These are phyloP conservation scores for Myotis daubentonii DNA, from an alignment of 2,797 vertebrate species.

Conservation along the genomic window DNA sequence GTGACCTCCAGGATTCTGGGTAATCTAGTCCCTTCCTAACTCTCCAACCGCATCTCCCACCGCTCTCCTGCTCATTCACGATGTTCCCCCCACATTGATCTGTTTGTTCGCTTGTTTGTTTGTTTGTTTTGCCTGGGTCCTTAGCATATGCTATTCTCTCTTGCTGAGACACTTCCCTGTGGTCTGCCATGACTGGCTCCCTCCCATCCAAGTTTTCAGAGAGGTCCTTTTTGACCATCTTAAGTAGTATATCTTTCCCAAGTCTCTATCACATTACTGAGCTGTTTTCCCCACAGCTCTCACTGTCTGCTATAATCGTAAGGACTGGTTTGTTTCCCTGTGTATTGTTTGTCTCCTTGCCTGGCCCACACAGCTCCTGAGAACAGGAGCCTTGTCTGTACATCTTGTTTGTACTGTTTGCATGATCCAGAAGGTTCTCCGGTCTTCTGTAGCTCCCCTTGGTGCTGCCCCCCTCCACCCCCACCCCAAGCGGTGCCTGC, in stretches of 20 bases:
- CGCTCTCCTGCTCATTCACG: background rate
- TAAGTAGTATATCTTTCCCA: background rate
- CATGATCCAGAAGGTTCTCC: background rate
- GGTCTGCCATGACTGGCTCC: background rate
- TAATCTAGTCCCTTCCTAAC: background rate
- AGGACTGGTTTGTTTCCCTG: background rate
- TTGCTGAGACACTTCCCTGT: background rate
- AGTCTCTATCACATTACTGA: background rate
- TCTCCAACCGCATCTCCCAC: background rate
- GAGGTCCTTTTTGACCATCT: background rate
- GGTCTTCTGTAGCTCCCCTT: background rate
- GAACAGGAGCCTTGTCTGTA: background rate
- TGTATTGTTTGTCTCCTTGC: background rate
- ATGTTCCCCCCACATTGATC: accelerated
- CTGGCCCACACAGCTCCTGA: background rate
- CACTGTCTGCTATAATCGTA: background rate
- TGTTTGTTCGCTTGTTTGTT: background rate
- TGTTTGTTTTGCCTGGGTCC: background rate
- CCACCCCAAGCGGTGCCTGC: background rate
- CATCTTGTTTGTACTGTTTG: background rate
- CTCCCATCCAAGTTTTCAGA: background rate
- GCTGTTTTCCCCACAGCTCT: background rate
- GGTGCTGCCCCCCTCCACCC: too few relatives aligned
- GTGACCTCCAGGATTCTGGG: background rate
- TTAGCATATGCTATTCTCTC: background rate